Evolutionary conservation across 2,113 vertebrate species (phyloP).

Genomic region (Echinops telfairi): DNA sequence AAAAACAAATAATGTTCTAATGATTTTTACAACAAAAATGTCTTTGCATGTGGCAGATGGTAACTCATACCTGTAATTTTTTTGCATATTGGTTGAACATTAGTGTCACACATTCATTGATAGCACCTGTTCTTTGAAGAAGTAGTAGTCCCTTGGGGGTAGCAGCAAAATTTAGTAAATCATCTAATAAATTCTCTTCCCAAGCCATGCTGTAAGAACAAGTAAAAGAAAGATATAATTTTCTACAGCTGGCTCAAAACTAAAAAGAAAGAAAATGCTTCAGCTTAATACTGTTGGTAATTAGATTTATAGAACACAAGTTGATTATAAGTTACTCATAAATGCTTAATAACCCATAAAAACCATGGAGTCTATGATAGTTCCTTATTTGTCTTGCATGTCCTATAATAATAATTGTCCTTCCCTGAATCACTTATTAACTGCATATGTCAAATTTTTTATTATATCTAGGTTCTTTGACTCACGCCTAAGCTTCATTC

Average conservation of each 20-base stretch:
- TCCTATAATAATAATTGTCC: background rate
- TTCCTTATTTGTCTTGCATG: background rate
- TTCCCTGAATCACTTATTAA: slow-evolving; percentile 27
- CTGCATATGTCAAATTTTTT: background rate
- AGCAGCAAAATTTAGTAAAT: slow-evolving; percentile 94
- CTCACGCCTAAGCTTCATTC: background rate
- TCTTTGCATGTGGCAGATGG: background rate
- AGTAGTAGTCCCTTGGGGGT: slow-evolving; percentile 95
- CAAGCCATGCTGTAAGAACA: slow-evolving; percentile 89
- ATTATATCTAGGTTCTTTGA: background rate
- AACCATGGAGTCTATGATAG: background rate
- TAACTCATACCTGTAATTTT: slow-evolving; percentile 92
- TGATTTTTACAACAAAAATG: slow-evolving; percentile 58
- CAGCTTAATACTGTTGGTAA: background rate
- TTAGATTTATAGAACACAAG: background rate
- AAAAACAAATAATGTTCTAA: slow-evolving; percentile 16
- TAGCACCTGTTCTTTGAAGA: slow-evolving; percentile 93
- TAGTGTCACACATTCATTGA: slow-evolving; percentile 92
- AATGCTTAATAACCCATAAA: background rate
- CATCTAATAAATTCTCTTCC: slow-evolving; percentile 96
- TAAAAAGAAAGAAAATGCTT: background rate
- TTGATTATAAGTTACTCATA: background rate
- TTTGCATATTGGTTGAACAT: slow-evolving; percentile 94
- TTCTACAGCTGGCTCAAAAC: slow-evolving; percentile 22
- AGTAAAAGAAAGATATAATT: slow-evolving; percentile 46